phyloP scores from a whole-genome alignment of 1,140 invertebrate genomes.

The Drosophila varians region DNA sequence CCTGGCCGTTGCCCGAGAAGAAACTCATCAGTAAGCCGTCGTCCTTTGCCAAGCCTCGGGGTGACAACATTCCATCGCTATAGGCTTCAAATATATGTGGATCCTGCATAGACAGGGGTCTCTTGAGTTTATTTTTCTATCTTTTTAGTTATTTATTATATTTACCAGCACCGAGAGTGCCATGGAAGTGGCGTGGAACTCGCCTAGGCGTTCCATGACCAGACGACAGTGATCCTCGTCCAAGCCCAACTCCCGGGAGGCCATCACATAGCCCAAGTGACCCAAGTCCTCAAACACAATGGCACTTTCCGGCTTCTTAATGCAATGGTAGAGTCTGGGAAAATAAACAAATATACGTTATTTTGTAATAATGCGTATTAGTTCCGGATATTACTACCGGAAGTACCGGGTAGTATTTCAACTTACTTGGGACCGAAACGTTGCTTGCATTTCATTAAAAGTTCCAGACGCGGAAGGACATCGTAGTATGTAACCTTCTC shows the following conservation, averaged over 20 bases:
- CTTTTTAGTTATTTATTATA: too few species aligned
- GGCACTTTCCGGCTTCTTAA: conserved; percentile 64
- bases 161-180: conserved; percentile 56
- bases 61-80: conserved; percentile 62
- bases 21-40: conserved; percentile 54
- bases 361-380: too few species aligned
- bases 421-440: conserved; percentile 71
- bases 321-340: conserved; percentile 58
- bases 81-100: conserved; percentile 51
- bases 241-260: conserved; percentile 62
- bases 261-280: conserved; percentile 55
- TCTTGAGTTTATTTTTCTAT: background rate
- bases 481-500: conserved; percentile 68
- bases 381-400: too few species aligned
- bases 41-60: conserved; percentile 42
- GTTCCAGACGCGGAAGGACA: conserved; percentile 66
- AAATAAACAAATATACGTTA: background rate
- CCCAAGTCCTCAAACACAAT: conserved; percentile 75
- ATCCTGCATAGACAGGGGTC: conserved; percentile 26
- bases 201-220: conserved; percentile 68
- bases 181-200: conserved; percentile 78
- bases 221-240: conserved; percentile 61
- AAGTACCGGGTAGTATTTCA: too few species aligned
- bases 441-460: conserved; percentile 52
- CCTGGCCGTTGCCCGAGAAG: conserved; percentile 69